Conservation (phyloP, 2,888 invertebrate species). For the Hanleya hanleyi region DNA sequence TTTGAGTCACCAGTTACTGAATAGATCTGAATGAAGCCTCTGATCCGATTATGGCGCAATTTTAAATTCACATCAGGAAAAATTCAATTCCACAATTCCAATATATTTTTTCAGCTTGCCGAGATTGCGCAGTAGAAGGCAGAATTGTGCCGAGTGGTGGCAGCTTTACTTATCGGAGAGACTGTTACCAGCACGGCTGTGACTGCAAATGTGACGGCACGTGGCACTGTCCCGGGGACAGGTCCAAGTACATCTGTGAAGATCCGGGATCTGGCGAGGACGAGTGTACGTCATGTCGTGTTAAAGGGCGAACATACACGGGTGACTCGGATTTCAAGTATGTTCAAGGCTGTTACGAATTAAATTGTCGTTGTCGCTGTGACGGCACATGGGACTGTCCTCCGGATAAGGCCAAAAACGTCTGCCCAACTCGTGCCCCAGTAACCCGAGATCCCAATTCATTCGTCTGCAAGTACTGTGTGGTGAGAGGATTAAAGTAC, state of each 20-base stretch:
- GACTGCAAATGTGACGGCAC: slow-evolving; percentile 54
- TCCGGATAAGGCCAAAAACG: slow-evolving; percentile 25
- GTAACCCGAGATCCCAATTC: not conserved
- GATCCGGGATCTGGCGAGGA: slow-evolving; percentile 37
- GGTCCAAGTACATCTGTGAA: slow-evolving; percentile 34
- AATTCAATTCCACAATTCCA: too few relatives aligned
- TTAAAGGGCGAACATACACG: slow-evolving; percentile 14
- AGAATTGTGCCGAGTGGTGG: slow-evolving; percentile 37
- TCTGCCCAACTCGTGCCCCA: slow-evolving; percentile 22
- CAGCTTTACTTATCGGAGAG: slow-evolving; percentile 47
- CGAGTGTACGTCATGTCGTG: slow-evolving; percentile 24
- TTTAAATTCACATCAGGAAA: too few relatives aligned
- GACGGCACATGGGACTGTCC: slow-evolving; percentile 58
- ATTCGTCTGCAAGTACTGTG: slow-evolving; percentile 40
- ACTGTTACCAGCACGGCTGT: slow-evolving; percentile 51
- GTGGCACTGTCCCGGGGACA: slow-evolving; percentile 46
- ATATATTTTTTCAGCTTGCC: slow-evolving; percentile 38
- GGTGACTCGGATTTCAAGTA: slow-evolving; percentile 38
- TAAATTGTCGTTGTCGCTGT: slow-evolving; percentile 58
- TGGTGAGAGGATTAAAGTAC: slow-evolving; percentile 41
- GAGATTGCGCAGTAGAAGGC: slow-evolving; percentile 47
- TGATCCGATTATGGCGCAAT: too few relatives aligned
- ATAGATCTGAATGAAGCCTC: too few relatives aligned
- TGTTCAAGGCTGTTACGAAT: slow-evolving; percentile 35
- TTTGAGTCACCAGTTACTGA: too few relatives aligned